Evolutionary conservation across 2,888 invertebrate species (phyloP), one percentile per base, ranked within the genome.

Genomic region (Philaethria dido): DNA sequence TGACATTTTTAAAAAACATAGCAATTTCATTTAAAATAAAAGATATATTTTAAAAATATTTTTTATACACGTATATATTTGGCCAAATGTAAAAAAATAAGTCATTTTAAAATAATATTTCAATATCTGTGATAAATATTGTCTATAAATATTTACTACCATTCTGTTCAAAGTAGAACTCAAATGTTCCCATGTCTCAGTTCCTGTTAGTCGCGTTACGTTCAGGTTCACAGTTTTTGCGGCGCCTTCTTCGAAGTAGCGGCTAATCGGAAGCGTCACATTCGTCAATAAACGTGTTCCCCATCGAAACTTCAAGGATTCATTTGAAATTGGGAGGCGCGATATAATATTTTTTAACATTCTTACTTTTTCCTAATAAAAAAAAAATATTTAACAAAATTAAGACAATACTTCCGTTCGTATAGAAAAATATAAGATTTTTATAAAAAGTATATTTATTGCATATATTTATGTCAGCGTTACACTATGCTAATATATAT

Each of bases 281-380:
- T 75, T 80, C 45, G 92, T 59, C 54, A 87, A 81, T 18, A 93
- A 75, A 13, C 88, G 83, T 1, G 85, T 80, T 0, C 84, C 80
- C 79, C 86, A 83, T 13, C 82, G 82, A 66, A 90, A 85, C 66
- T 84, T 87, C 0, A 90, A 69, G 9, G 79, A 79, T 0, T 78
- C 74, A 36, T 74, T 80, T 4, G 86, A 78, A 8, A 68, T 71
- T 0, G 90, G 89, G 13, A 92, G 76, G 50, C 75, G 77, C 6
- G 83, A 74, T 60, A 86, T 71, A 20, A 86, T 74, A 45, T 79
- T 71, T 57, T 77, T 78, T 54, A 92, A 78, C 13, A 86, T 66
- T 36, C 77, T 71, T 71, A 82, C 73, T 75, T 80, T 88, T 18
- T 87, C 85, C 88, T 93, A 76, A n/a, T 61, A 54, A 45, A 16